Evolutionary conservation across 2,888 invertebrate species (phyloP).

Genomic region (Osedax fenrisi): DNA sequence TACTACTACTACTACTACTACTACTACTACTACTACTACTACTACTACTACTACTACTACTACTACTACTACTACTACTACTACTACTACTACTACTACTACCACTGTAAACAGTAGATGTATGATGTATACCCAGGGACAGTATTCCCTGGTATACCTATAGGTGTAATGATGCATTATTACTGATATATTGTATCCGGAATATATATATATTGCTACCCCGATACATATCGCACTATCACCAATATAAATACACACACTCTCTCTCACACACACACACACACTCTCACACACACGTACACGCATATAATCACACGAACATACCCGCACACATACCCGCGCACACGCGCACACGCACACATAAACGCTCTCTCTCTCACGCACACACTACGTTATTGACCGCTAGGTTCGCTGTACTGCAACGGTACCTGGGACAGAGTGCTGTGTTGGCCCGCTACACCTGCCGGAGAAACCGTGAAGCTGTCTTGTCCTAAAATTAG

Average conservation of each 20-base stretch:
- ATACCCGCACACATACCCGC: background rate
- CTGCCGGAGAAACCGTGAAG: slow-evolving; percentile 59
- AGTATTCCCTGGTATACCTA: no score
- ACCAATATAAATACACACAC: no score
- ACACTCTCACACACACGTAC: background rate
- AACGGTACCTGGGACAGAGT: slow-evolving; percentile 65
- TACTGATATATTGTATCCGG: no score
- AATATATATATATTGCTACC: no score
- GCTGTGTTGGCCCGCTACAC: slow-evolving; percentile 76
- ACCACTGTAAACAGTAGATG: no score
- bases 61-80: slow-evolving; percentile 13
- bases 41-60: slow-evolving; percentile 32
- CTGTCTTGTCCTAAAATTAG: slow-evolving; percentile 65
- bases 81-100: background rate
- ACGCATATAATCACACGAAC: no score
- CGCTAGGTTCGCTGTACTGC: slow-evolving; percentile 49
- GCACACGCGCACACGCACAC: background rate
- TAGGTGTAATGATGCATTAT: no score
- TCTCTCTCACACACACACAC: background rate
- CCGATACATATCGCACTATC: no score
- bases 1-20: slow-evolving; percentile 31
- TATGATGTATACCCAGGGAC: no score
- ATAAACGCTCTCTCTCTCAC: background rate
- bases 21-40: slow-evolving; percentile 25
- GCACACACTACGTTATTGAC: background rate